These are phyloP conservation scores for Brachionus rotundiformis DNA, from an alignment of 1,140 invertebrate species.

Conservation along the genomic window DNA sequence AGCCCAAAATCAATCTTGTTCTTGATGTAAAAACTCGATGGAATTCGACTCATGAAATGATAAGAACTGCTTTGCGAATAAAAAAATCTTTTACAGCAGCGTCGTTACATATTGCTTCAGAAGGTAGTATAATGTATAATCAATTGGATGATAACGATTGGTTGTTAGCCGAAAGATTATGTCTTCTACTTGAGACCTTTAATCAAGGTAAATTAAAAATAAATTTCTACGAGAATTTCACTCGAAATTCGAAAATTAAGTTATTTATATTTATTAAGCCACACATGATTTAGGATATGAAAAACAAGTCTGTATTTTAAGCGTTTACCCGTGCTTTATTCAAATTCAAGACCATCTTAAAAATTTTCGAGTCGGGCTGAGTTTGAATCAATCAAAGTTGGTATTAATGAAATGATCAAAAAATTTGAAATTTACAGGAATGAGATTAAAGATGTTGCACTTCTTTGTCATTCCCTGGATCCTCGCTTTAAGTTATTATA, in stretches of 20 bases:
- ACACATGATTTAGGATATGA: not conserved
- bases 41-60: not conserved
- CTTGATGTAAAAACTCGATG: not conserved
- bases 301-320: not conserved
- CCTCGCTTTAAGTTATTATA: not conserved
- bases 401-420: not conserved
- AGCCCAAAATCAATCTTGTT: not conserved
- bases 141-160: not conserved
- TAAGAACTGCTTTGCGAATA: not conserved
- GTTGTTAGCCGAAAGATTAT: not conserved
- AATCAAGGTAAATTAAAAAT: too few relatives aligned
- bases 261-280: not conserved
- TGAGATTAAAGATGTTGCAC: not conserved
- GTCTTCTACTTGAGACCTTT: not conserved
- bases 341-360: not conserved
- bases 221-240: not conserved
- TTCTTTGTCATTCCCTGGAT: not conserved
- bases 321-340: not conserved
- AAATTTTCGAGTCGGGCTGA: not conserved
- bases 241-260: too few relatives aligned
- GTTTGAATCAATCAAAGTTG: not conserved
- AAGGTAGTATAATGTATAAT: not conserved
- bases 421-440: not conserved
- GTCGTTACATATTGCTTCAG: not conserved
- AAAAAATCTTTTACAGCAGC: not conserved